A percentile compares a stretch with the other conserved stretches of the same genome.
Conservation (phyloP, 2,888 invertebrate genomes). For the Sialis lutaria region DNA sequence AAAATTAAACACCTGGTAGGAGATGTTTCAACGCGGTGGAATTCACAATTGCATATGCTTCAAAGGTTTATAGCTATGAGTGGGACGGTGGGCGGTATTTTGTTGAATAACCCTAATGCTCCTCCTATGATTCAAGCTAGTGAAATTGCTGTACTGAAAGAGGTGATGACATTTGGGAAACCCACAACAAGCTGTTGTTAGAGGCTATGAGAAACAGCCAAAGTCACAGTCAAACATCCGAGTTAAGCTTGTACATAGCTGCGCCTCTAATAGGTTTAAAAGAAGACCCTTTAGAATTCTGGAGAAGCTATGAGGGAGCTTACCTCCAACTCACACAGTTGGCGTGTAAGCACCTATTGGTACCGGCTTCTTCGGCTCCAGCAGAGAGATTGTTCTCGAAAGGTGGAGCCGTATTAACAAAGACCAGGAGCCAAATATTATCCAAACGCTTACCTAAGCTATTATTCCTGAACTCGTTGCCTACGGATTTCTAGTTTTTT, state of each 20-base stretch:
- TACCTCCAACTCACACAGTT: conserved; percentile 4
- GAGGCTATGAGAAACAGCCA: conserved; percentile 11
- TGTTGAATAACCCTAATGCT: conserved; percentile 13
- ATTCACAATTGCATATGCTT: conserved; percentile 10
- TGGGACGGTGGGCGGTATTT: conserved; percentile 10
- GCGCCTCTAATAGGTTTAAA: conserved; percentile 11
- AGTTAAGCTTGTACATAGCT: conserved; percentile 8
- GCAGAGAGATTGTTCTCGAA: conserved; percentile 10
- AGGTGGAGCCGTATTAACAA: conserved; percentile 11
- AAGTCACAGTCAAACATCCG: conserved; percentile 11
- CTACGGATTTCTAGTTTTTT: neutral
- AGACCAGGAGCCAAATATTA: conserved; percentile 10
- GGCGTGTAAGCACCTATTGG: conserved; percentile 10
- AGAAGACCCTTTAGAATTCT: conserved; percentile 12
- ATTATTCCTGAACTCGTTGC: conserved; percentile 10
- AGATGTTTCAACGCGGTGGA: conserved; percentile 15
- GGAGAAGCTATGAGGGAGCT: conserved; percentile 10
- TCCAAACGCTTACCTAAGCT: conserved; percentile 10
- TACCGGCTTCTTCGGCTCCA: conserved; percentile 12
- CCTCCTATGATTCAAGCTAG: conserved; percentile 14
- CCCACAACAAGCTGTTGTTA: conserved; percentile 8
- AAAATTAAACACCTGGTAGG: conserved; percentile 14
- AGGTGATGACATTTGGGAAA: no score
- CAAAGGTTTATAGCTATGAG: conserved; percentile 9
- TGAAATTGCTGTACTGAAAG: conserved; percentile 14